Evolutionary conservation across 2,113 vertebrate species (phyloP).

Genomic region (Barnardius zonarius): DNA sequence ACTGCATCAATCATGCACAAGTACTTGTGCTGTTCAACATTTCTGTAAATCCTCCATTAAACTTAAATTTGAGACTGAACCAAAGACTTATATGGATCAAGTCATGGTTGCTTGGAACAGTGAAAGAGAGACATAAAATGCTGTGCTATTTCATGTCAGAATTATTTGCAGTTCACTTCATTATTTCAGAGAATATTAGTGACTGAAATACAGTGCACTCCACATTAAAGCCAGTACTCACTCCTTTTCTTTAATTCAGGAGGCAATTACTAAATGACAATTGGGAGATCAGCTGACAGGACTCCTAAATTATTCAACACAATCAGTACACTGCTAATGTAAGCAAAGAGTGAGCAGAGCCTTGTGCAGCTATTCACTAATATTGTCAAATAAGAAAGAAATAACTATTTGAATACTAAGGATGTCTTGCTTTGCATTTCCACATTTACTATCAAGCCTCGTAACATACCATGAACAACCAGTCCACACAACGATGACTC

Average conservation of each 20-base stretch:
- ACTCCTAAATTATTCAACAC: conserved; percentile 8
- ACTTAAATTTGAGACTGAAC: conserved; percentile 37
- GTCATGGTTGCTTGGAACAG: conserved; percentile 49
- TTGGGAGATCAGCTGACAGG: neutral
- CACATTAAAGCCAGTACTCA: neutral
- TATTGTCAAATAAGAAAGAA: neutral
- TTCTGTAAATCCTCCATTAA: conserved; percentile 65
- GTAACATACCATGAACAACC: neutral
- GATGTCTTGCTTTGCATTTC: neutral
- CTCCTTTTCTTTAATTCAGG: neutral
- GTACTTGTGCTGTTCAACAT: conserved; percentile 33
- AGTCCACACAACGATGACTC: neutral
- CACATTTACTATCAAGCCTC: neutral
- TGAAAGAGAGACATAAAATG: conserved; percentile 43
- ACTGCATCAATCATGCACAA: conserved; percentile 57
- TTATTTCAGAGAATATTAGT: conserved; percentile 14
- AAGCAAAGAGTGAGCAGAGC: conserved; percentile 13
- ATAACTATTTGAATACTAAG: neutral
- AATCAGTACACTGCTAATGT: neutral
- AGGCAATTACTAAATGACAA: neutral
- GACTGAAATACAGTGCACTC: neutral
- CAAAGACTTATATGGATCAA: conserved; percentile 54
- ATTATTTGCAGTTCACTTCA: conserved; percentile 37
- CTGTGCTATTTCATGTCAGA: conserved; percentile 11
- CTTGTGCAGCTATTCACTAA: neutral